These are phyloP conservation scores for Gorsachius magnificus DNA, from an alignment of 2,797 vertebrate genomes.

Conservation along the genomic window DNA sequence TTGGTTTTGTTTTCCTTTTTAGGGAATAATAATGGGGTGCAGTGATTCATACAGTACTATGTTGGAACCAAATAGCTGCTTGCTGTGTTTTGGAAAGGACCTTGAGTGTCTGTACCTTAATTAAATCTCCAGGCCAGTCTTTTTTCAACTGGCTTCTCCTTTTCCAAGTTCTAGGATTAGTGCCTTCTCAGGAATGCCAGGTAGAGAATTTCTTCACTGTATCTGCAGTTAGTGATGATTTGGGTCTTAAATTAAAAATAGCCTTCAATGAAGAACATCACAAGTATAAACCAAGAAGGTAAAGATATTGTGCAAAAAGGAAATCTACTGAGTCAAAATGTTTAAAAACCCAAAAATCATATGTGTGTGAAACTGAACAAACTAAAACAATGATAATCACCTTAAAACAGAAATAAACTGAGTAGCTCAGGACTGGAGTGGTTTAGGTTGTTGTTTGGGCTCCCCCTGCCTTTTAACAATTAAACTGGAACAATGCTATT, in stretches of 20 bases:
- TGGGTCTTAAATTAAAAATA: background rate
- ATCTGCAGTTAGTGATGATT: background rate
- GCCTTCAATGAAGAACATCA: background rate
- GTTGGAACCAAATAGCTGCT: background rate
- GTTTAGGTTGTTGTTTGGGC: background rate
- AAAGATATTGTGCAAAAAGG: background rate
- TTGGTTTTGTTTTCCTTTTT: slow-evolving; percentile 4
- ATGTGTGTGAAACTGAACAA: background rate
- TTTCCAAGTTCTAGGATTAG: background rate
- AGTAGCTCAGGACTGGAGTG: background rate
- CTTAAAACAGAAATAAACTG: background rate
- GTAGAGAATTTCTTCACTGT: background rate
- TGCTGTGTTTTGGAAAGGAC: background rate
- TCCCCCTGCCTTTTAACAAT: background rate
- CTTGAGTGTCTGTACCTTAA: background rate
- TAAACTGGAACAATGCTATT: background rate
- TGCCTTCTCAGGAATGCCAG: background rate
- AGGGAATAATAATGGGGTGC: background rate
- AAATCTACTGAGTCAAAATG: background rate
- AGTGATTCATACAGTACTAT: background rate
- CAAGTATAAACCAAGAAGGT: background rate
- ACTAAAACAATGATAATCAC: background rate
- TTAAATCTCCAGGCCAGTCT: background rate
- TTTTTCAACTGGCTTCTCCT: background rate
- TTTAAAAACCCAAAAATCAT: background rate